Evolutionary conservation across 2,113 vertebrate species (phyloP), one percentile per base, ranked within the genome.

Genomic region (Lepidothrix coronata): DNA sequence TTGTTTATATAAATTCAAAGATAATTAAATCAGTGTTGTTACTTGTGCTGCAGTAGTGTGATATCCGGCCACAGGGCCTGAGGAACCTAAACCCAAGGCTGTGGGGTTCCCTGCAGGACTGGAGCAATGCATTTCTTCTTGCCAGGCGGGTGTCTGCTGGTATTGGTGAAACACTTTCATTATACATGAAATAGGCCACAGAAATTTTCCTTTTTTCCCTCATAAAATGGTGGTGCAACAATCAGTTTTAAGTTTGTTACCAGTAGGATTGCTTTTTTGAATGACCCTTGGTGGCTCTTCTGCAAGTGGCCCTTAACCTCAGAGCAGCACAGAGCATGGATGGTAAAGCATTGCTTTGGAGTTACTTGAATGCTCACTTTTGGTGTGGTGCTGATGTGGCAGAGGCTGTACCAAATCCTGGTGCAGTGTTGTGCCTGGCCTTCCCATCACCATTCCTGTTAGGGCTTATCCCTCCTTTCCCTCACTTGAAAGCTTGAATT

Each of bases 1-100:
- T 75, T 65, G 14, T 75, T 89, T 49, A 44, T 44, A 31, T 74
- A n/a, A 71, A 68, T 84, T 35, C 25, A 74, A 39, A 68, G 31
- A 23, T 9, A 52, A 37, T n/a, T 49, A 83, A 70, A 31, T 24
- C 25, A 13, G 3, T 89, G 37, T 1, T 27, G 13, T 48, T 62
- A 43, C 5, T 27, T 25, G 18, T 61, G 58, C 78, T 61, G 49
- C 75, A 25, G 9, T 46, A 31, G 35, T 0, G 0, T 35, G 31
- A 46, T 55, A 23, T 12, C 31, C 30, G 22, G 52, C 17, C 2
- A 2, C 39, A 30, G 2, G 3, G 27, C 58, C 48, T 41, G 70
- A 28, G 52, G 20, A 30, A 49, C 16, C 15, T 1, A 2, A 28
- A 66, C 20, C 15, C 0, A 0, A 25, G 39, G 11, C 48, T 71